Conservation (phyloP, 2,113 vertebrate species). For the Clupea harengus region DNA sequence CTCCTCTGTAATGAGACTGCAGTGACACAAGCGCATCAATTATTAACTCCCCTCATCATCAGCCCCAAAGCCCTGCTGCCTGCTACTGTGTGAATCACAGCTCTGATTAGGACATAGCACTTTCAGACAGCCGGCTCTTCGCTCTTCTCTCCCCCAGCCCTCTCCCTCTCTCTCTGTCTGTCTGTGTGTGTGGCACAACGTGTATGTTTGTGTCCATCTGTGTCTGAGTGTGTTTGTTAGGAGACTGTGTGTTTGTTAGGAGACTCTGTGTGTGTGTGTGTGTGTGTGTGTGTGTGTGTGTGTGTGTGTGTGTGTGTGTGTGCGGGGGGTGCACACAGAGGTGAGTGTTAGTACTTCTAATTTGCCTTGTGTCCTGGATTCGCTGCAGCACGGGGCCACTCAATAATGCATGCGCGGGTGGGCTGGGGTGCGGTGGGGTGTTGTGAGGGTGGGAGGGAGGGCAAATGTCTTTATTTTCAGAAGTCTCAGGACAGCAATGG, state of each 20-base stretch:
- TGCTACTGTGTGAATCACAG: slow-evolving; percentile 30
- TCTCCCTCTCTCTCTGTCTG: slow-evolving; percentile 1
- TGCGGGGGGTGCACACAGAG: background rate
- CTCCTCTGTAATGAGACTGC: slow-evolving; percentile 26
- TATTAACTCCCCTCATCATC: slow-evolving; percentile 27
- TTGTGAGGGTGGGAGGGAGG: slow-evolving; percentile 28
- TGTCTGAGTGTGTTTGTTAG: background rate
- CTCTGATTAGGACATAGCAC: slow-evolving; percentile 24
- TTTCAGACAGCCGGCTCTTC: background rate
- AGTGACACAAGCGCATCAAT: slow-evolving; percentile 31
- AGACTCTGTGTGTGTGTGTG: background rate
- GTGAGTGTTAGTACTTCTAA: slow-evolving; percentile 26
- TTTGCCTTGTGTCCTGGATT: slow-evolving; percentile 41
- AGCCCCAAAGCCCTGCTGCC: background rate
- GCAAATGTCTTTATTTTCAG: slow-evolving; percentile 54
- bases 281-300: background rate
- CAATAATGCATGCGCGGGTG: slow-evolving; percentile 52
- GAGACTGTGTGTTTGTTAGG: background rate
- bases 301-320: background rate
- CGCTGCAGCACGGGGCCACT: slow-evolving; percentile 27
- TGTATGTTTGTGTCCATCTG: background rate
- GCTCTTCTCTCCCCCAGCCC: slow-evolving; percentile 5
- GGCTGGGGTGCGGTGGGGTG: slow-evolving; percentile 24
- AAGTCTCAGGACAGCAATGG: slow-evolving; percentile 32
- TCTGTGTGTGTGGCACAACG: background rate